These are phyloP conservation scores for Heliconius charithonia DNA, from an alignment of 2,888 invertebrate species.

Conservation along the genomic window DNA sequence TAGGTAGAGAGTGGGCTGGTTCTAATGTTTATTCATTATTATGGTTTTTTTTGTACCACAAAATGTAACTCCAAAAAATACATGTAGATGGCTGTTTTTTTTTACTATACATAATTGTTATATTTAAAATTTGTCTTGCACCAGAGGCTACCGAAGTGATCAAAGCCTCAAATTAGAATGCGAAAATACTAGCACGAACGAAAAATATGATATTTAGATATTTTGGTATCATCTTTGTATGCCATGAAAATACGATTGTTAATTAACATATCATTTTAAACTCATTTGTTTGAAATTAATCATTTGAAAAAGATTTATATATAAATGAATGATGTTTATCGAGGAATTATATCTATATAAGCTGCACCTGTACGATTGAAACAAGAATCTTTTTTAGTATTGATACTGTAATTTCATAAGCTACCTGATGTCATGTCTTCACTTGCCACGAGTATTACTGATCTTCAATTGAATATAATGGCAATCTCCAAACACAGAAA, in stretches of 20 bases:
- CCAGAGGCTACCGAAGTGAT: not conserved
- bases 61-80: not conserved
- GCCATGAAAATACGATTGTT: not conserved
- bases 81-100: not conserved
- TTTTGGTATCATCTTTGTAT: not conserved
- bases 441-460: slow-evolving; percentile 53
- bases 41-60: not conserved
- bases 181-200: not conserved
- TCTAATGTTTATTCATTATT: slow-evolving; percentile 9
- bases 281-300: no score
- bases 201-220: not conserved
- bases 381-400: not conserved
- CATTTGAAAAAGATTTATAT: no score
- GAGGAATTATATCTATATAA: not conserved
- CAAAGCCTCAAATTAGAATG: not conserved
- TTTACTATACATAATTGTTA: not conserved
- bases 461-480: slow-evolving; percentile 62
- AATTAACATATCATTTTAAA: not conserved
- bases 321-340: not conserved
- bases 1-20: slow-evolving; percentile 27
- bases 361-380: not conserved
- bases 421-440: slow-evolving; percentile 20
- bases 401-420: not conserved
- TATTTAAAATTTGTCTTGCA: not conserved
- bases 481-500: slow-evolving; percentile 67